Evolutionary conservation across 2,888 invertebrate species (phyloP), one percentile per base, ranked within the genome.

Genomic region (Palloptera scutellata): DNA sequence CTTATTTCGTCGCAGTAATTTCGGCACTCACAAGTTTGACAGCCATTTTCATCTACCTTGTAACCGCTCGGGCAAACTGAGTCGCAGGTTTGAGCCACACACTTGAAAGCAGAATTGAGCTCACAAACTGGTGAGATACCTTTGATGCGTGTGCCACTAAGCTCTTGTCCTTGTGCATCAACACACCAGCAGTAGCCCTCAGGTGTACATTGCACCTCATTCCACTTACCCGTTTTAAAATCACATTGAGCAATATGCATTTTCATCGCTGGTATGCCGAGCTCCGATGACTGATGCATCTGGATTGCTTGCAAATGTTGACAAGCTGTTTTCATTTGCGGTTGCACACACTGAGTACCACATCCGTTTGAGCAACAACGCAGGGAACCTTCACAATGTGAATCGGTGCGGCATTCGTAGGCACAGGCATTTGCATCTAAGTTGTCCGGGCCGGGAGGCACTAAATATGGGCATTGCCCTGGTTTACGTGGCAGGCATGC

Each of bases 351-450:
- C 51, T 92, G 91, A 0, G 94, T 94, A 0, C 94, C 94, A 78
- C 95, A 95, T 30, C 95, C 95, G 54, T 94, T 95, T 0, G 93
- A 92, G 79, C 95, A 95, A 83, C 95, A 95, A 69, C 93, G 91
- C 67, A 89, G 88, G 0, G 87, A 86, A 0, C 89, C 88, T 1
- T 88, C 89, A 77, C 95, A 95, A 73, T 93, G 91, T 15, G 90
- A 88, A 83, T 95, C 94, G 0, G 89, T 89, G 42, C 89, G 89
- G 74, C 95, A 95, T 77, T 92, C 90, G 79, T 92, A 90, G 76
- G 93, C 92, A 78, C 94, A 94, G 60, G 88, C 87, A 4, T 89
- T 89, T 9, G 80, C 76, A 19, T 84, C 83, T 0, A 88, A 86
- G 52, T 86, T 85, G 11, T 87, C 86, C 0, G 88, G 86, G 0